Percentiles rank a stretch among this genome's conserved stretches.
Conservation (phyloP, 2,888 invertebrate species). For the Drosophila meridiana region DNA sequence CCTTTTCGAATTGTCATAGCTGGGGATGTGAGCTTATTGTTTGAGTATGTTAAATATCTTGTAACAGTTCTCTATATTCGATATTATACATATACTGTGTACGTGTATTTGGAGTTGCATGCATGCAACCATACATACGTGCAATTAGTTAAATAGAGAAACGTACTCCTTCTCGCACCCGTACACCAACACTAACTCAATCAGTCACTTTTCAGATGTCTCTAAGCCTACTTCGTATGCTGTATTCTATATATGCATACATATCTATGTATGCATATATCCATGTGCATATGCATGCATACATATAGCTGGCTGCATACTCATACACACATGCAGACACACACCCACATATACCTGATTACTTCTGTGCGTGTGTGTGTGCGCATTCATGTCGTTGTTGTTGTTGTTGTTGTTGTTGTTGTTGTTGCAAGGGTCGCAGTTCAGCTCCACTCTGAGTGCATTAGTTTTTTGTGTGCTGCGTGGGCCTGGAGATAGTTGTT, state of each 20-base stretch:
- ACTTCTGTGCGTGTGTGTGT: neutral
- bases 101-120: neutral
- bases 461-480: slow-evolving; percentile 26
- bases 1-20: too few species aligned
- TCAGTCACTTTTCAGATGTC: slow-evolving; percentile 8
- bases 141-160: slow-evolving; percentile 13
- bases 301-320: too few species aligned
- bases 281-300: neutral
- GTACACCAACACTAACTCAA: neutral
- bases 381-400: neutral
- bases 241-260: slow-evolving; percentile 8
- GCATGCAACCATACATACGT: neutral
- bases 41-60: neutral
- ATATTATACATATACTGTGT: neutral
- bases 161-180: neutral
- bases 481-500: slow-evolving; percentile 19
- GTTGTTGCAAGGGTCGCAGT: slow-evolving; percentile 2
- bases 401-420: neutral
- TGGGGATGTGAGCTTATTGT: neutral
- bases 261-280: neutral
- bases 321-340: neutral
- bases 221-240: slow-evolving; percentile 13
- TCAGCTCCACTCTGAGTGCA: slow-evolving; percentile 27
- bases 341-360: slow-evolving; percentile 10
- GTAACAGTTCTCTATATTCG: neutral